Base-by-base conservation (phyloP, 1,140 invertebrate genomes). In the Agrilus planipennis region DNA sequence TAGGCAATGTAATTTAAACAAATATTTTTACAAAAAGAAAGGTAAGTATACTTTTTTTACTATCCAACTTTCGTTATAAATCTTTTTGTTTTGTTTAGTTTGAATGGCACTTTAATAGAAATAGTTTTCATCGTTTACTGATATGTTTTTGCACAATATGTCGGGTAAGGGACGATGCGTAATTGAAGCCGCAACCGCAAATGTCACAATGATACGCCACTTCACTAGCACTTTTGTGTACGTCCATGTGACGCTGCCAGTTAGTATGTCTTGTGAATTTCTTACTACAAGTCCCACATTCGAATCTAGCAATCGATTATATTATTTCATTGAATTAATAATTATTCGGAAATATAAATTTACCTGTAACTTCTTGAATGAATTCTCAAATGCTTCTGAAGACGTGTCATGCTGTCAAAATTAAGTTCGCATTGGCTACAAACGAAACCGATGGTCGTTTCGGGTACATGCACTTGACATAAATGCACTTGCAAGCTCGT, bases 231-330 rank as follows among this genome's bases (percentile, higher is more conserved):
- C 52, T 54, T 29, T 52, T 47, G 35, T 62, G 60, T 23, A 60
- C 58, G 23, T 51, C 53, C 4, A 41, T 25, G 39, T 62, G 60
- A 22, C 60, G 41, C 36, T 51, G 34, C n/a, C 58, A 40, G 45
- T 62, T 62, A 2, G 55, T 53, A 27, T 58, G 46, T 23, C 58
- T 50, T 5, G 53, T 51, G 44, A 62, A 62, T 18, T 55, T 40
- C 12, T 52, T 50, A 2, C 45, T 39, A 35, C 60, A 62, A 25
- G 53, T 42, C 12, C 54, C 34, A 42, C 58, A 62, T 12, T 21
- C 22, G 34, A 39, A 55, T 27, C n/a, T n/a, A n/a, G n/a, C n/a
- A n/a, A n/a, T n/a, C n/a, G n/a, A n/a, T n/a, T n/a, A n/a, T n/a
- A n/a, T n/a, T n/a, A n/a, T n/a, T n/a, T n/a, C n/a, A n/a, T n/a